phyloP scores from a whole-genome alignment of 64 coral and sea anemone genomes.

The Anthopleura sola region DNA sequence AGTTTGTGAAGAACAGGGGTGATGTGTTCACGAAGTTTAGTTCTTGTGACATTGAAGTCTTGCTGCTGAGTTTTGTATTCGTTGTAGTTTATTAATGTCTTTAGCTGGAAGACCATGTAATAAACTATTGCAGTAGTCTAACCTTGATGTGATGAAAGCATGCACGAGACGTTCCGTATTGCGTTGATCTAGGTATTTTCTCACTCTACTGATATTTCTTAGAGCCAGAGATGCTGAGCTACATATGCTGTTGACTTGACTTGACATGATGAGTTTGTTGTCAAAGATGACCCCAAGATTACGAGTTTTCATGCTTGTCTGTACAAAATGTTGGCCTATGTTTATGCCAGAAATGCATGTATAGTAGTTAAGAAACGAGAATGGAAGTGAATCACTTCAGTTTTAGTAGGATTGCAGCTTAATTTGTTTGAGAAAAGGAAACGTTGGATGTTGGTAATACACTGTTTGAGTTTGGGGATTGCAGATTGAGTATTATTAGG shows the following conservation, averaged over 20 bases:
- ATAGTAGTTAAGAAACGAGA: slow-evolving; percentile 17
- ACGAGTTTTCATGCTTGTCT: not conserved
- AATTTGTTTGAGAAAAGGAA: slow-evolving; percentile 33
- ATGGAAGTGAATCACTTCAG: slow-evolving; percentile 38
- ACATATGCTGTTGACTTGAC: slow-evolving; percentile 11
- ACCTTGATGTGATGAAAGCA: no score
- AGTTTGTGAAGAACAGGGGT: no score
- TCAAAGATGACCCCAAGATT: slow-evolving; percentile 37
- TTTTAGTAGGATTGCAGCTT: slow-evolving; percentile 23
- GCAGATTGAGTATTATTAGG: slow-evolving; percentile 25
- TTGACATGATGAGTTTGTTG: slow-evolving; percentile 26
- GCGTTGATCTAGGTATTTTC: slow-evolving; percentile 20
- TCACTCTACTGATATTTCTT: slow-evolving; percentile 26
- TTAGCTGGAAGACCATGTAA: not conserved
- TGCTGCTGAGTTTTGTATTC: slow-evolving; percentile 12
- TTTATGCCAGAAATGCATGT: slow-evolving; percentile 19
- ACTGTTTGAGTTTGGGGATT: slow-evolving; percentile 29
- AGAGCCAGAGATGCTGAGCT: slow-evolving; percentile 24
- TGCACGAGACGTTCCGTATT: not conserved
- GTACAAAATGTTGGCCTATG: slow-evolving; percentile 17
- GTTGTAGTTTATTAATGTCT: not conserved
- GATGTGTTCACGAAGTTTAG: no score
- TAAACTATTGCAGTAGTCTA: slow-evolving; percentile 25
- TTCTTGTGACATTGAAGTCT: slow-evolving; percentile 21
- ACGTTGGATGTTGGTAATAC: slow-evolving; percentile 36